phyloP scores from a whole-genome alignment of 2,888 invertebrate genomes.

The Eledona agricola region DNA sequence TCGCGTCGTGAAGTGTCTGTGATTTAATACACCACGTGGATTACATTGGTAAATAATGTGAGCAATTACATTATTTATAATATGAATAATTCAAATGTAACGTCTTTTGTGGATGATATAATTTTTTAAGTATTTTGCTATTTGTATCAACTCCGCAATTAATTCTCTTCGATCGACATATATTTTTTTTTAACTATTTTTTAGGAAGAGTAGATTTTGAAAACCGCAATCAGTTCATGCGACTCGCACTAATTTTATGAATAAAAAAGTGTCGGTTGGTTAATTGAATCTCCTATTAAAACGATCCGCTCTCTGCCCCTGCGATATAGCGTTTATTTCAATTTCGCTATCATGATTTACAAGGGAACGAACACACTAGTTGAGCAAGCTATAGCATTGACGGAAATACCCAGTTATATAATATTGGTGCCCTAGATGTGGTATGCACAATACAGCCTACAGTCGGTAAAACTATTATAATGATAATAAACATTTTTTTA shows the following conservation, averaged over 20 bases:
- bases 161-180: too few species aligned
- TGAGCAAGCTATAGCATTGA: conserved; percentile 40
- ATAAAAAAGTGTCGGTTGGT: conserved; percentile 44
- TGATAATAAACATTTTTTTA: too few species aligned
- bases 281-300: conserved; percentile 42
- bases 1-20: conserved; percentile 37
- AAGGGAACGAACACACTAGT: conserved; percentile 39
- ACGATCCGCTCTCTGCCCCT: conserved; percentile 41
- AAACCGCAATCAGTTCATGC: too few species aligned
- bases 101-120: too few species aligned
- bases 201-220: too few species aligned
- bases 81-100: conserved; percentile 13
- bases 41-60: conserved; percentile 40
- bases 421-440: conserved; percentile 55
- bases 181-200: conserved; percentile 5
- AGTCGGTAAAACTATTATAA: too few species aligned
- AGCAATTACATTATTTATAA: conserved; percentile 11
- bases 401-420: conserved; percentile 57
- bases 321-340: conserved; percentile 50
- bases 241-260: conserved; percentile 32
- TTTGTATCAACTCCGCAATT: too few species aligned
- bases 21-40: conserved; percentile 39
- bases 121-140: too few species aligned
- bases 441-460: conserved; percentile 42
- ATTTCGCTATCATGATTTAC: conserved; percentile 45